Conservation (phyloP, 2,113 vertebrate species). For the Motacilla tschutschensis region DNA sequence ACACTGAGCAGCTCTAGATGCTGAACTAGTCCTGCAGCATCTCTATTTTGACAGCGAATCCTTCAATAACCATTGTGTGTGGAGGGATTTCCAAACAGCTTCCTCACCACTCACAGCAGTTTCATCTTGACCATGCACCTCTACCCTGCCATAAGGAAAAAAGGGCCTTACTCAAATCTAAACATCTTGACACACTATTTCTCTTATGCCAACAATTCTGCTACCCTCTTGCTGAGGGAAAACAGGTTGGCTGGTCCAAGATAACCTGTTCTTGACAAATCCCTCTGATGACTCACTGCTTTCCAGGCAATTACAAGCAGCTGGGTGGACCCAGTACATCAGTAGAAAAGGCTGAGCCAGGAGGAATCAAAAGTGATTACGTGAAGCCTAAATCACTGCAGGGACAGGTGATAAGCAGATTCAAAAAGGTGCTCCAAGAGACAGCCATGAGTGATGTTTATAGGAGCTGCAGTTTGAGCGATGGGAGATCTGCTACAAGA, state of each 20-base stretch:
- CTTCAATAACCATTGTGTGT: neutral
- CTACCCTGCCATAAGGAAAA: neutral
- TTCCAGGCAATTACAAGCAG: neutral
- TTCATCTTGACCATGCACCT: neutral
- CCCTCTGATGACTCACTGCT: neutral
- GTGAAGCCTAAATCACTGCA: neutral
- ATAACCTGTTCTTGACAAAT: neutral
- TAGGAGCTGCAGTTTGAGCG: neutral
- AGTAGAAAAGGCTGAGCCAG: neutral
- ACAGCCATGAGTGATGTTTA: neutral
- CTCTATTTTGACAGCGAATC: neutral
- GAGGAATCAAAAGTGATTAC: neutral
- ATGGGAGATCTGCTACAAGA: neutral
- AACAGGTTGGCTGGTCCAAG: neutral
- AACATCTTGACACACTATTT: accelerated
- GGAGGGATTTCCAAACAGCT: neutral
- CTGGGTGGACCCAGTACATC: neutral
- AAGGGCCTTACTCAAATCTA: neutral
- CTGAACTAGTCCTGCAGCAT: neutral
- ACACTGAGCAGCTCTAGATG: neutral
- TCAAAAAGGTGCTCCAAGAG: neutral
- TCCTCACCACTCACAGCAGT: neutral
- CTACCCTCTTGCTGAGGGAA: neutral
- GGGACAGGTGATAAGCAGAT: neutral
- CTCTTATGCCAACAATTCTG: neutral